These are phyloP conservation scores for Bemisia tabaci DNA, from an alignment of 1,140 invertebrate species.

Conservation along the genomic window DNA sequence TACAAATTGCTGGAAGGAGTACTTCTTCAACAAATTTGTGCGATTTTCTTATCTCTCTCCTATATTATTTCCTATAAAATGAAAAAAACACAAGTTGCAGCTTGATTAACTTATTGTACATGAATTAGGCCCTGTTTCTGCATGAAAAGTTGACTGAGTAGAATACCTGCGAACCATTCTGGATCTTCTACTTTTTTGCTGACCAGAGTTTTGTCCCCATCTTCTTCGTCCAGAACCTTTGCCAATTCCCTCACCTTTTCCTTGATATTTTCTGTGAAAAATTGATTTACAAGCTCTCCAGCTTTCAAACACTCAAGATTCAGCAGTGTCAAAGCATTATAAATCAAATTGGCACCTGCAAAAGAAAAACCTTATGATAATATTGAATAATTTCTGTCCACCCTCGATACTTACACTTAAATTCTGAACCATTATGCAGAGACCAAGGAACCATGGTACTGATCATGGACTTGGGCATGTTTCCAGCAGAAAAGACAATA, in stretches of 20 bases:
- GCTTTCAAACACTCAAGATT: conserved; percentile 18
- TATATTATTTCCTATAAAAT: no score
- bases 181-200: conserved; percentile 18
- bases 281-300: conserved; percentile 17
- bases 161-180: conserved; percentile 21
- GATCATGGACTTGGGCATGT: no score
- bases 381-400: no score
- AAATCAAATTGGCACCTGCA: conserved; percentile 22
- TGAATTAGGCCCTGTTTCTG: conserved; percentile 48
- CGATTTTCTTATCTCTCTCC: no score
- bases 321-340: conserved; percentile 18
- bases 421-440: no score
- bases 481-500: no score
- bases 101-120: no score
- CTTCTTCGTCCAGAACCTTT: conserved; percentile 10
- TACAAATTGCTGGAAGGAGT: no score
- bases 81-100: no score
- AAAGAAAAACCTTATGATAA: conserved; percentile 3
- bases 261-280: conserved; percentile 22
- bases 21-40: no score
- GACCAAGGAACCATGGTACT: no score
- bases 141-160: conserved; percentile 3
- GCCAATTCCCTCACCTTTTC: conserved; percentile 19
- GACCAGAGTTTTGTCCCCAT: conserved; percentile 4
- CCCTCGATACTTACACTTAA: no score